These are phyloP conservation scores for Tokudaia muenninki DNA, from an alignment of 2,797 vertebrate species.

Conservation along the genomic window DNA sequence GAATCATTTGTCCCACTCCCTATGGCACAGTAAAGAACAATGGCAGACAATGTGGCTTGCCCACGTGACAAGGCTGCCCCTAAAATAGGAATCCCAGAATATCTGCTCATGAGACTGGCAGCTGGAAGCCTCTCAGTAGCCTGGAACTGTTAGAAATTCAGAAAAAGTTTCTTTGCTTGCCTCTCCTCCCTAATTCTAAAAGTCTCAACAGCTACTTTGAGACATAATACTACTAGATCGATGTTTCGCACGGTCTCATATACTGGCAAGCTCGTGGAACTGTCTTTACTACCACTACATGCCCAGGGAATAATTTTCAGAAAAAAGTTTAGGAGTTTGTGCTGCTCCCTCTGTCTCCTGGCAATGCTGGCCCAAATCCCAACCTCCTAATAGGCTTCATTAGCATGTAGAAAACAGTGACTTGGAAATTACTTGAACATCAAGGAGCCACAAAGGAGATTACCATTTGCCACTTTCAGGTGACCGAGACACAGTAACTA, in stretches of 20 bases:
- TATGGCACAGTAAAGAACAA: conserved; percentile 5
- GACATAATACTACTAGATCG: conserved; percentile 31
- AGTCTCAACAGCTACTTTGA: conserved; percentile 50
- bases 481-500: neutral
- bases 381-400: neutral
- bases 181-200: conserved; percentile 52
- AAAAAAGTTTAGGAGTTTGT: conserved; percentile 3
- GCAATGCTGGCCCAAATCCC: neutral
- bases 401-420: neutral
- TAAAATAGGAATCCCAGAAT: conserved; percentile 77
- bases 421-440: neutral
- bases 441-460: neutral
- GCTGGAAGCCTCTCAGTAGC: conserved; percentile 53
- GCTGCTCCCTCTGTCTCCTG: neutral
- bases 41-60: conserved; percentile 11
- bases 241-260: neutral
- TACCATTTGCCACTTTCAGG: neutral
- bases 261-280: neutral
- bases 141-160: conserved; percentile 47
- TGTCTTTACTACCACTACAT: neutral
- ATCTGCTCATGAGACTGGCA: conserved; percentile 57
- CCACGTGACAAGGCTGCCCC: conserved; percentile 45
- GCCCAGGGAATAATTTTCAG: neutral
- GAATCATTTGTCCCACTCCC: neutral
- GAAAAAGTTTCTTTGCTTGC: conserved; percentile 39